Base-by-base conservation (phyloP, 2,888 invertebrate species). In the Tenthredo distinguenda region DNA sequence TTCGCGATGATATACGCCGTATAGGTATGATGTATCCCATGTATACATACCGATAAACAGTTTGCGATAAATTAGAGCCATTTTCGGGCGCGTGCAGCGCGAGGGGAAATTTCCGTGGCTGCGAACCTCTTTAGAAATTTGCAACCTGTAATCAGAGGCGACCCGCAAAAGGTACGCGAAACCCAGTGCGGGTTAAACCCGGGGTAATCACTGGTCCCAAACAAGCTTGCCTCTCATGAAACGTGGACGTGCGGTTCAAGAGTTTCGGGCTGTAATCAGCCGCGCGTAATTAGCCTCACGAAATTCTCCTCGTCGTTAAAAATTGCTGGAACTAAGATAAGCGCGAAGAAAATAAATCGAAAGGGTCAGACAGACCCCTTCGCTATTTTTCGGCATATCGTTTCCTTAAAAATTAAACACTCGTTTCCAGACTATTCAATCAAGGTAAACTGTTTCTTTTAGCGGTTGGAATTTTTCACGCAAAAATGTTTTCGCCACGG, bases 181-280 rank as follows among this genome's bases (percentile, higher is more conserved):
- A 43, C 40, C 21, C 21, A 15, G 43, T 3, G 2, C 74, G 47
- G 74, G 34, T 68, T 68, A 74, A 74, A 74, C 26, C 26, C 47
- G 12, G 15, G 40, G 74, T 74, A 74, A 74, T 74, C 21, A 47
- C 43, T 43, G 43, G 74, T 68, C 68, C 31, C 31, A 34, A 34
- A 68, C 68, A 34, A 47, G 74, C 47, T 10, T 26, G 43, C 26
- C 43, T 74, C 21, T 1, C 40, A 31, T 18, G 43, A 74, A 43
- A 74, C 74, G 43, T 43, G 74, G 43, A 74, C 37, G 21, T 40
- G 26, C n/a, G 21, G 43, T n/a, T 21, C 1, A 47, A 74, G 26
- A 74, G 74, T 74, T 74, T 74, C 43, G 43, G 74, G 74, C 40
- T 68, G 74, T 74, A 74, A 74, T 74, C 43, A 47, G 40, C 74